A percentile compares a stretch with the other conserved stretches of the same genome.
phyloP scores from a whole-genome alignment of 2,113 vertebrate species.

The Tachycineta bicolor region DNA sequence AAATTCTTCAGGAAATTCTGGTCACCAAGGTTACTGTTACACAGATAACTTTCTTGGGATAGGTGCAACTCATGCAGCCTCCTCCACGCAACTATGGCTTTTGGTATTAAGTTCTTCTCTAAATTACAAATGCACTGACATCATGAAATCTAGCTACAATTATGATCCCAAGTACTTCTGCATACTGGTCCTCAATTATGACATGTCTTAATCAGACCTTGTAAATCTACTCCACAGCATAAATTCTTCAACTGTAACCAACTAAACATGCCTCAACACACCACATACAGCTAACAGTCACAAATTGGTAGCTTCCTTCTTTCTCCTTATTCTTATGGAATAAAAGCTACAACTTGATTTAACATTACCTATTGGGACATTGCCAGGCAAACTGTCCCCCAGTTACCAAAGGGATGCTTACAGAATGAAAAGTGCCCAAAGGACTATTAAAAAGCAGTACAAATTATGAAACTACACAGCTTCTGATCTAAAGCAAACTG shows the following conservation, averaged over 20 bases:
- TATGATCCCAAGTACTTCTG: background rate
- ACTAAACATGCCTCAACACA: background rate
- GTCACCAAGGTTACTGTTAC: background rate
- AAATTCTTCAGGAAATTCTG: background rate
- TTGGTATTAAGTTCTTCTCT: background rate
- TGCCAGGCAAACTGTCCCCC: background rate
- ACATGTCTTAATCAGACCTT: background rate
- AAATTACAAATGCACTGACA: background rate
- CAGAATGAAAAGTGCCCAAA: background rate
- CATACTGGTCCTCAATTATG: background rate
- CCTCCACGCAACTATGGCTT: background rate
- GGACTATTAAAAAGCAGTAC: background rate
- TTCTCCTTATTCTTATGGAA: background rate
- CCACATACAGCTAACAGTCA: background rate
- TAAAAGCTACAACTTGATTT: conserved; percentile 7
- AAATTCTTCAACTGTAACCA: background rate
- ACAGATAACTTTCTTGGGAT: background rate
- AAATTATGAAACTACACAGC: background rate
- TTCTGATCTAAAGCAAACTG: background rate
- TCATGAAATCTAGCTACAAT: background rate
- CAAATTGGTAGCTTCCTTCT: background rate
- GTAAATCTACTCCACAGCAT: background rate
- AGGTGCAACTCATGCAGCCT: background rate
- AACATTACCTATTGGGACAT: background rate
- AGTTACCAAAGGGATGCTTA: background rate